Evolutionary conservation across 2,113 vertebrate genomes (phyloP).

Genomic region (Nerophis lumbriciformis): DNA sequence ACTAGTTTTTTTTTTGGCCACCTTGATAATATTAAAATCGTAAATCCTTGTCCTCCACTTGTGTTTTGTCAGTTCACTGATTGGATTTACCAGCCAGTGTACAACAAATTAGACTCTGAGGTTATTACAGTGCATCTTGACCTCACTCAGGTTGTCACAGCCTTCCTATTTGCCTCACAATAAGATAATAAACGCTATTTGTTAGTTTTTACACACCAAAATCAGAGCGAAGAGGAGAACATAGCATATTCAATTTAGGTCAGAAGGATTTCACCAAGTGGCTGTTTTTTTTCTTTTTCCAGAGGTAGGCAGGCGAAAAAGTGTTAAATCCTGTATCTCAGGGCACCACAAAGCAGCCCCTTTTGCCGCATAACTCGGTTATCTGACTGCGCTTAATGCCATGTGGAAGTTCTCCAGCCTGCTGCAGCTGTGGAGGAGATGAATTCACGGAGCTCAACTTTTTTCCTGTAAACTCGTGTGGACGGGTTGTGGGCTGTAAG

Average conservation of each 20-base stretch:
- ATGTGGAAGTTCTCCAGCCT: constrained; percentile 30
- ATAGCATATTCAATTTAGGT: constrained; percentile 5
- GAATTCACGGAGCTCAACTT: constrained; percentile 33
- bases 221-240: constrained; percentile 11
- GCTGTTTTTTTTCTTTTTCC: constrained; percentile 7
- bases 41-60: background rate
- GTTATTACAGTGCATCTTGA: background rate
- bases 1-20: background rate
- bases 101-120: background rate
- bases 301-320: constrained; percentile 8
- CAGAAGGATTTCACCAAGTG: constrained; percentile 16
- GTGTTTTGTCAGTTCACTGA: no score
- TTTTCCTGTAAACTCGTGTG: constrained; percentile 23
- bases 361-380: constrained; percentile 25
- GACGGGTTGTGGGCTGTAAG: constrained; percentile 34
- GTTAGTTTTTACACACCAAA: constrained; percentile 13
- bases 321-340: constrained; percentile 16
- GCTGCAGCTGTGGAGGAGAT: constrained; percentile 37
- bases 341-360: constrained; percentile 32
- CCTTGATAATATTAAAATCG: background rate
- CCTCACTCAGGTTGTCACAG: constrained; percentile 10
- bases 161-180: constrained; percentile 15
- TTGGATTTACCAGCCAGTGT: background rate
- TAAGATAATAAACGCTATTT: constrained; percentile 22
- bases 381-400: constrained; percentile 32